These are phyloP conservation scores for Tridacna gigas DNA, from an alignment of 2,888 invertebrate genomes.

Conservation along the genomic window DNA sequence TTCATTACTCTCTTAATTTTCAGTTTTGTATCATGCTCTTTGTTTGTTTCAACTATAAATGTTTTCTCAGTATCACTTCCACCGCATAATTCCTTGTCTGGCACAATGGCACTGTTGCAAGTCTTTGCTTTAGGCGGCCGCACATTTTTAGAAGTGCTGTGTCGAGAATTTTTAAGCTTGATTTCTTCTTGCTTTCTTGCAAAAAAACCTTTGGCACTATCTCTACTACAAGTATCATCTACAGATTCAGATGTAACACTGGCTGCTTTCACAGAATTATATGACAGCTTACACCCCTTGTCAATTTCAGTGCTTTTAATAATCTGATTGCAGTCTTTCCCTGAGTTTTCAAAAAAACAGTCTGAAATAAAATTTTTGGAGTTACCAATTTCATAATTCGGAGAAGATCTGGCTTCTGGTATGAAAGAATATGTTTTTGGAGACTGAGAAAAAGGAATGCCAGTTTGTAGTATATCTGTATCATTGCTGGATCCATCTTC, in stretches of 20 bases:
- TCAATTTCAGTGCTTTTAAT: neutral
- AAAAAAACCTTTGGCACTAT: slow-evolving; percentile 25
- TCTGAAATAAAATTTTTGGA: neutral
- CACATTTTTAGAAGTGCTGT: too few relatives aligned
- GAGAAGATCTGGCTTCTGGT: too few relatives aligned
- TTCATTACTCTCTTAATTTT: too few relatives aligned
- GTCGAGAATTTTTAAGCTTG: neutral
- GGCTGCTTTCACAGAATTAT: neutral
- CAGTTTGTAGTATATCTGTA: neutral
- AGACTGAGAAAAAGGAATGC: neutral
- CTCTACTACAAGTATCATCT: neutral
- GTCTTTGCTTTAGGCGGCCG: too few relatives aligned
- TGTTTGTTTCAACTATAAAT: too few relatives aligned
- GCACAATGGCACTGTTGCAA: too few relatives aligned
- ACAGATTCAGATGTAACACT: neutral
- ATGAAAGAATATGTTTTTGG: neutral
- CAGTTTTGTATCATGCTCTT: too few relatives aligned
- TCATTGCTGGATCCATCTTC: neutral
- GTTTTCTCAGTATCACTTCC: too few relatives aligned
- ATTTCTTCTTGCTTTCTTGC: slow-evolving; percentile 15
- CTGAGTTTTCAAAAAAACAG: neutral
- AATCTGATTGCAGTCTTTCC: neutral
- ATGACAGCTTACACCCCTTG: neutral
- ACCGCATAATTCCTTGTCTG: too few relatives aligned
- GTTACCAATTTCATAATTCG: neutral